A percentile compares a stretch with the other conserved stretches of the same genome.
These are phyloP conservation scores for Erpornis zantholeuca DNA, from an alignment of 2,113 vertebrate species.

Conservation along the genomic window DNA sequence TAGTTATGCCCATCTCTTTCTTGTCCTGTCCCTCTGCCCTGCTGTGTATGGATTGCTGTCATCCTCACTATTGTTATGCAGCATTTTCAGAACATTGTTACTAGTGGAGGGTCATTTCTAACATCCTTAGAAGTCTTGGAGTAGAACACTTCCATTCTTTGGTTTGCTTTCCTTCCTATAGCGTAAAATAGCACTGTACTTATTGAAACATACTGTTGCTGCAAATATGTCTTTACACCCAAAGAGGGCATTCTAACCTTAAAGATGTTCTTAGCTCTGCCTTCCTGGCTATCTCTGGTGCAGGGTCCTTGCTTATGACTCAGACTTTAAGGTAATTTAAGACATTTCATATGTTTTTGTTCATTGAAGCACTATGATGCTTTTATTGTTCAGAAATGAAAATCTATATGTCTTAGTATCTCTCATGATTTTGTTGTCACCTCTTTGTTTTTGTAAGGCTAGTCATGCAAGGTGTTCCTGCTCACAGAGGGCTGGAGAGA, in stretches of 20 bases:
- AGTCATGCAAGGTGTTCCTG: background rate
- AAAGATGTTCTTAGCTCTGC: conserved; percentile 19
- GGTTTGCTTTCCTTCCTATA: background rate
- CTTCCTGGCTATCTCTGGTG: background rate
- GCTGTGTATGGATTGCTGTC: background rate
- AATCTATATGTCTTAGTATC: background rate
- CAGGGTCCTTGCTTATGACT: background rate
- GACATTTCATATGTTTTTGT: background rate
- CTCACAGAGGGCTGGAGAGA: background rate
- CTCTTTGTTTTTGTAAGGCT: background rate
- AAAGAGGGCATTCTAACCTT: conserved; percentile 75
- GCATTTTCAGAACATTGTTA: background rate
- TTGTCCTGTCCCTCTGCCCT: background rate
- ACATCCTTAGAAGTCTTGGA: background rate
- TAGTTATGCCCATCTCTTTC: background rate
- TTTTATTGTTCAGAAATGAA: background rate
- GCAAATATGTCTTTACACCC: conserved; percentile 50
- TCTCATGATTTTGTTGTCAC: background rate
- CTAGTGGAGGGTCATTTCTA: background rate
- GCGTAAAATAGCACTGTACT: background rate
- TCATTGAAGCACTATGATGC: background rate
- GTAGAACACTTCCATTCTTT: background rate
- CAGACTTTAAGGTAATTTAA: conserved; percentile 13
- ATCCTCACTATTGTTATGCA: background rate
- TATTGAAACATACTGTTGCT: background rate